Evolutionary conservation across 2,113 vertebrate species (phyloP).

Genomic region (Pseudolaguvia tuberculata): DNA sequence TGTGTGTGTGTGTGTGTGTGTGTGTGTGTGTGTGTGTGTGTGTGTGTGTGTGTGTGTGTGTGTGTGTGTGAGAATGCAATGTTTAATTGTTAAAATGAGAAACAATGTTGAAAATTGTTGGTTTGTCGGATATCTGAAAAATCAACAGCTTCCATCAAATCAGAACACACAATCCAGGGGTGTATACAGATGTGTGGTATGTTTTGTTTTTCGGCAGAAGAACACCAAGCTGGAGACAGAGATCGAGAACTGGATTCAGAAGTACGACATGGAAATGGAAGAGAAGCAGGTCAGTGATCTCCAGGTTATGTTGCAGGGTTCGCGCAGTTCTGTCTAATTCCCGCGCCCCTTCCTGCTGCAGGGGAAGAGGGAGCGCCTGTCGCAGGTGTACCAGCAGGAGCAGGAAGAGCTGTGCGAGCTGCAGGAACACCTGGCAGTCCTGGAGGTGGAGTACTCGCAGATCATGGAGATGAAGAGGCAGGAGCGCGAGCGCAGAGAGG

Average conservation of each 20-base stretch:
- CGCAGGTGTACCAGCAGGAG: constrained; percentile 58
- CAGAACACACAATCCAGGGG: neutral
- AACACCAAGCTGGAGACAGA: constrained; percentile 72
- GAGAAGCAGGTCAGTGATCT: constrained; percentile 73
- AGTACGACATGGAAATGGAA: constrained; percentile 75
- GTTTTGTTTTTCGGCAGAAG: constrained; percentile 62
- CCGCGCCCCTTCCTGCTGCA: constrained; percentile 42
- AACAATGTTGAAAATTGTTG: no score
- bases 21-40: no score
- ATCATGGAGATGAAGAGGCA: constrained; percentile 68
- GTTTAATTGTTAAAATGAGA: no score
- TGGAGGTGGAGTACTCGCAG: constrained; percentile 69
- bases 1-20: no score
- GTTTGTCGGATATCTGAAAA: no score
- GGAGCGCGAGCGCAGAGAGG: constrained; percentile 56
- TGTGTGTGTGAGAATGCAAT: no score
- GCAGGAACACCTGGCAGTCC: constrained; percentile 54
- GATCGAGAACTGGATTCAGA: constrained; percentile 77
- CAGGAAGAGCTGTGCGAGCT: constrained; percentile 65
- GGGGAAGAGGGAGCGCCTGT: constrained; percentile 67
- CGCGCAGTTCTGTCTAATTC: neutral
- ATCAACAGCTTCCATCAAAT: neutral
- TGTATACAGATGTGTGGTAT: neutral
- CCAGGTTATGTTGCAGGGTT: neutral
- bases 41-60: no score